Conservation (phyloP, 2,888 invertebrate genomes). For the Melanostoma mellinum region DNA sequence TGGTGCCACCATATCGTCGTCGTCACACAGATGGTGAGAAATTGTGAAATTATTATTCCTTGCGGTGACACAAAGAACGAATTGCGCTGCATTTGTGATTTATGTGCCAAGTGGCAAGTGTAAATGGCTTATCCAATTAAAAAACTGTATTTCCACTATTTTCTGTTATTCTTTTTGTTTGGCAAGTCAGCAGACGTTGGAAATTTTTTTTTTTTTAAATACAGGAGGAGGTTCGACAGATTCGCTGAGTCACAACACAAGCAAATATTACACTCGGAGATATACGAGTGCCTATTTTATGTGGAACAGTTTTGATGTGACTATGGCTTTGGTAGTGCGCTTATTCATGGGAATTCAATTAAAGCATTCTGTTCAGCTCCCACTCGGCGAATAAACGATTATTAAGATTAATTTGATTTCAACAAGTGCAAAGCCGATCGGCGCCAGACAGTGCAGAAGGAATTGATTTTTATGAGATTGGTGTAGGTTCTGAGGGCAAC, state of each 20-base stretch:
- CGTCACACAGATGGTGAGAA: conserved; percentile 71
- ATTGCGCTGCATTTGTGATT: conserved; percentile 72
- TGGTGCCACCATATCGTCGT: conserved; percentile 19
- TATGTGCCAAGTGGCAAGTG: conserved; percentile 71
- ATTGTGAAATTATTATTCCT: conserved; percentile 73
- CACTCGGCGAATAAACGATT: conserved; percentile 60
- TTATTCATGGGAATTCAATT: conserved; percentile 69
- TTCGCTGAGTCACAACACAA: conserved; percentile 48
- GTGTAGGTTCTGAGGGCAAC: neutral
- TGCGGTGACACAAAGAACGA: conserved; percentile 72
- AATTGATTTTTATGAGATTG: conserved; percentile 1
- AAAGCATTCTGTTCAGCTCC: conserved; percentile 60
- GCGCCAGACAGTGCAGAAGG: conserved; percentile 48
- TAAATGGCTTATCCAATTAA: conserved; percentile 72
- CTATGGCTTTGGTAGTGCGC: conserved; percentile 16
- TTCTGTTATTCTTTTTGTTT: conserved; percentile 8
- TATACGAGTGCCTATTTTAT: conserved; percentile 15
- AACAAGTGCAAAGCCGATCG: conserved; percentile 66
- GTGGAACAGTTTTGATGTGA: conserved; percentile 20
- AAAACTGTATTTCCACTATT: conserved; percentile 55
- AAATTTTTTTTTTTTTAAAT: neutral
- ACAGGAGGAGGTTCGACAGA: conserved; percentile 33
- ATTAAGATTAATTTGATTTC: conserved; percentile 71
- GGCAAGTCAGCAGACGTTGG: conserved; percentile 1
- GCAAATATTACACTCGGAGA: conserved; percentile 1